Evolutionary conservation across 2,797 vertebrate species (phyloP).

Genomic region (Gymnoscopelus braueri): DNA sequence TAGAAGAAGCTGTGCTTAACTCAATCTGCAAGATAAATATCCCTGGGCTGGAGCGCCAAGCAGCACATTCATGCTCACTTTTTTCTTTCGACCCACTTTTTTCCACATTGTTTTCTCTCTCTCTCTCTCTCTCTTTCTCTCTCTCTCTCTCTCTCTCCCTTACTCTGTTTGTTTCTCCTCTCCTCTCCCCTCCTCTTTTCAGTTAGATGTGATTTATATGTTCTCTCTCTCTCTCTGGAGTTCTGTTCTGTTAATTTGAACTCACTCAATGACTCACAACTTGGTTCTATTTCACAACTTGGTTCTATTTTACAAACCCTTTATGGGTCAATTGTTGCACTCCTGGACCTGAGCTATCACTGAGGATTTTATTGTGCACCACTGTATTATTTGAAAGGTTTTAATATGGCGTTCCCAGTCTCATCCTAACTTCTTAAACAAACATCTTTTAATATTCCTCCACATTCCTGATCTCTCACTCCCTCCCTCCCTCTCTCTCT

Average conservation of each 20-base stretch:
- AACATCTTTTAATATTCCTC: not conserved
- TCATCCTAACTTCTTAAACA: not conserved
- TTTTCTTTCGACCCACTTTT: conserved; percentile 28
- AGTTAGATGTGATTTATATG: conserved; percentile 2
- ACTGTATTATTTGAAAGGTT: no score
- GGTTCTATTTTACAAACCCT: no score
- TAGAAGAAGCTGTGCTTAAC: conserved; percentile 78
- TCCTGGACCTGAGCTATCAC: no score
- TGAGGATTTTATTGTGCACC: no score
- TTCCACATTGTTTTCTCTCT: not conserved
- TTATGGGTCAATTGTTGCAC: no score
- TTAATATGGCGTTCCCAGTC: no score
- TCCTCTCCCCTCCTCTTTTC: not conserved
- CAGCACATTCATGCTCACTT: conserved; percentile 52
- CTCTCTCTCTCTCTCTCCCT: not conserved
- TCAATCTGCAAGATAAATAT: conserved; percentile 78
- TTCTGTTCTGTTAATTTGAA: conserved; percentile 2
- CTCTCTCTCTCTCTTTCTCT: conserved; percentile 14
- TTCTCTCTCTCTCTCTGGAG: not conserved
- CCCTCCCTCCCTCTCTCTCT: not conserved
- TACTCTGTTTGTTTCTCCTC: not conserved
- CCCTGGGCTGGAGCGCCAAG: conserved; percentile 56
- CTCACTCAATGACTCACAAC: not conserved
- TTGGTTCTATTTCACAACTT: no score
- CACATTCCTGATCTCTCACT: not conserved